phyloP scores from a whole-genome alignment of 2,797 vertebrate genomes.

The Sardinella longiceps region DNA sequence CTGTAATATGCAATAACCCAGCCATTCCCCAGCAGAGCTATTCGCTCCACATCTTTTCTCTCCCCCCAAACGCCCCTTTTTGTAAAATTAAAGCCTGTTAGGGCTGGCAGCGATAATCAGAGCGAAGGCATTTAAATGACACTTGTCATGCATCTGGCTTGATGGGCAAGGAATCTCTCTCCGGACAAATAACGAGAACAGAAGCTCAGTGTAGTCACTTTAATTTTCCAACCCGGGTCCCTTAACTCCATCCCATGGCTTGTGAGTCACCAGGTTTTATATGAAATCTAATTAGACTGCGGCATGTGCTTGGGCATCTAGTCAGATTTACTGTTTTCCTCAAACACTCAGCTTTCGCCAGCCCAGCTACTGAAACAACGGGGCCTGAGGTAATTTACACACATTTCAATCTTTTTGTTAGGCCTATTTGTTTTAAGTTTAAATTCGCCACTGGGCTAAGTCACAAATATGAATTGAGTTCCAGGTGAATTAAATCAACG shows the following conservation, averaged over 20 bases:
- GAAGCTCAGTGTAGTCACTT: not conserved
- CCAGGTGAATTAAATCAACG: not conserved
- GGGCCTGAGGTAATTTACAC: not conserved
- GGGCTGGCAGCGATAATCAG: not conserved
- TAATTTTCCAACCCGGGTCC: not conserved
- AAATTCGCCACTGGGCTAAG: not conserved
- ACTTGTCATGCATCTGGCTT: not conserved
- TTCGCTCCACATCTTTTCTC: not conserved
- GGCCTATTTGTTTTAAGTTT: too few species aligned
- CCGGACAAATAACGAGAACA: not conserved
- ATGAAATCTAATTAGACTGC: constrained; percentile 9
- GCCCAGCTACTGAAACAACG: not conserved
- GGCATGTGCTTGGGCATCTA: not conserved
- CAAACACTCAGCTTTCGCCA: not conserved
- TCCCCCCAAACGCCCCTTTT: not conserved
- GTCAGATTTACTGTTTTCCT: not conserved
- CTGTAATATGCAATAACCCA: not conserved
- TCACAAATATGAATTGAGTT: not conserved
- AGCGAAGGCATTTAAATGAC: not conserved
- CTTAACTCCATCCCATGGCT: constrained; percentile 12
- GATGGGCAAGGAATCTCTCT: constrained; percentile 5
- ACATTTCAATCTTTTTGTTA: not conserved
- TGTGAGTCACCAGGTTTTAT: constrained; percentile 17
- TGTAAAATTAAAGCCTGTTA: not conserved
- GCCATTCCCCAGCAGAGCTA: not conserved